These are phyloP conservation scores for Sparus aurata DNA, from an alignment of 2,797 vertebrate species.

Conservation along the genomic window DNA sequence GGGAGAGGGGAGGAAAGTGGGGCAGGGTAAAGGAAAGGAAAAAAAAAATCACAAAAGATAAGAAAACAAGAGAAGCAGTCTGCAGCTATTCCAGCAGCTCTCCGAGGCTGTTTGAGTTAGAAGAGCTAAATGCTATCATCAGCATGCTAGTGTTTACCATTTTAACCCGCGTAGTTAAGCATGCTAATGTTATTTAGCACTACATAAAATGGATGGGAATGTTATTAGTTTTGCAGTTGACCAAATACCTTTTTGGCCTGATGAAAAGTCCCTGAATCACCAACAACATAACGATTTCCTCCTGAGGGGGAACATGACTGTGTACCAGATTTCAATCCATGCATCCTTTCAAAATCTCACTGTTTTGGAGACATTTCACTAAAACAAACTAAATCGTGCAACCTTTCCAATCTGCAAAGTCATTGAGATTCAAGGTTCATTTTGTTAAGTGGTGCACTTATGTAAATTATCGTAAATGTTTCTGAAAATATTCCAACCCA, in stretches of 20 bases:
- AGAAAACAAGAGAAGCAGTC: conserved; percentile 1
- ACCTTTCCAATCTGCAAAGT: too few species aligned
- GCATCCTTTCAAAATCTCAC: not conserved
- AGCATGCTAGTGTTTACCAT: not conserved
- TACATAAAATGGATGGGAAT: too few species aligned
- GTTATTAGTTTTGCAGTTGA: too few species aligned
- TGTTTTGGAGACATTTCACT: not conserved
- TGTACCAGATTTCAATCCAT: not conserved
- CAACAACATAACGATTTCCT: not conserved
- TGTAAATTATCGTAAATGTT: too few species aligned
- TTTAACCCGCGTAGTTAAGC: too few species aligned
- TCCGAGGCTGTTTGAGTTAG: not conserved
- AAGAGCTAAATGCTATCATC: conserved; percentile 3
- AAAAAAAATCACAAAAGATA: not conserved
- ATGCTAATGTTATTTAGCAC: not conserved
- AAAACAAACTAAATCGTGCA: too few species aligned
- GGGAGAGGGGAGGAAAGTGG: conserved; percentile 50
- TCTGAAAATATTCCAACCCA: too few species aligned
- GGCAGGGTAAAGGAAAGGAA: conserved; percentile 4
- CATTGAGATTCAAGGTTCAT: too few species aligned
- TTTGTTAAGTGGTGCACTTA: too few species aligned
- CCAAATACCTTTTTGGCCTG: not conserved
- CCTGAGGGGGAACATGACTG: not conserved
- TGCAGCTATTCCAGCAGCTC: conserved; percentile 8
- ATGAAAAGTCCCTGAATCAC: not conserved